Base-by-base conservation (phyloP, 1,140 invertebrate species). In the Hermetia illucens region DNA sequence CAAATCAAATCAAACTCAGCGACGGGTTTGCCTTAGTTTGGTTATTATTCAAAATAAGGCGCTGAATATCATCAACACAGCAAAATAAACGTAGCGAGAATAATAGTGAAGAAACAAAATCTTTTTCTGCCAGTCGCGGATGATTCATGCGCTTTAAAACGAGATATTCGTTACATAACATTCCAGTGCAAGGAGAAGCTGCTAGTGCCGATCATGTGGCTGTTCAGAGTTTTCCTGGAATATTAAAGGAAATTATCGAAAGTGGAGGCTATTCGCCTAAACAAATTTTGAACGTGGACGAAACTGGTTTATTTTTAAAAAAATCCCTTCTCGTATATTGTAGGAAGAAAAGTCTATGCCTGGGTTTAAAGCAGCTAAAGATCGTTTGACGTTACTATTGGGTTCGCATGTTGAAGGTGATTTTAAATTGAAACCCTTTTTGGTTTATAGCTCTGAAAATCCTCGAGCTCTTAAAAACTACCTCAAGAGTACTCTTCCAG, bases 231-330 rank as follows among this genome's bases (percentile, higher is more conserved):
- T 61, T 44, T 47, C 44, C 44, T 41, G 35, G 46, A 39, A 46
- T 56, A 39, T 48, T 66, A 33, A 48, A 55, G 20, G 4, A 12
- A 15, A 17, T 35, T 8, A 35, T 35, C 21, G 5, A 35, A 9
- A 9, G 15, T n/a, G 49, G 49, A 38, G 52, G 44, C 25, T 64
- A 59, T 44, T 44, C 39, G 12, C 44, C 53, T 5, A 36, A 62
- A 32, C 55, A 63, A 50, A 49, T 64, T 32, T 63, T 65, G 36
- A 65, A 60, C 39, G 49, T 50, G 39, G 53, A 65, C 41, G 60
- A 66, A 45, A 64, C 52, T 19, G 53, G 48, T 30, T 42, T 59
- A 16, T 61, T 50, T 46, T 61, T 52, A 53, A 63, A 62, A 44
- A 48, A 42, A 43, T 48, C 57, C 39, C 51, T 50, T 27, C 47